phyloP scores from a whole-genome alignment of 2,797 vertebrate species.

The Linurgus olivaceus region DNA sequence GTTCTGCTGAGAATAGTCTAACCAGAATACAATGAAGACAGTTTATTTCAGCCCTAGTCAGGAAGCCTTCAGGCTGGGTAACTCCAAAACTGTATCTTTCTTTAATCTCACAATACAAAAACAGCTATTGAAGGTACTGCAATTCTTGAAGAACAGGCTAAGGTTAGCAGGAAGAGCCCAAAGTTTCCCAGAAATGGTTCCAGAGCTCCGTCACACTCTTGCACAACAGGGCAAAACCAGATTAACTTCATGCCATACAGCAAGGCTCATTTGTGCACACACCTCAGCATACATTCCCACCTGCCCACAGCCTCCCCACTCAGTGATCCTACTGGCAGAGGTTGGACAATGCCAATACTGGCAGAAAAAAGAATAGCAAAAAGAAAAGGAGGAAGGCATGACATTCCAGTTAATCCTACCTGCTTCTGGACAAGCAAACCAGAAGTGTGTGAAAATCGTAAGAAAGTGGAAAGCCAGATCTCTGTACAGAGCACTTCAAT shows the following conservation, averaged over 20 bases:
- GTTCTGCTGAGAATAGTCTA: not conserved
- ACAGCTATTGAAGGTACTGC: not conserved
- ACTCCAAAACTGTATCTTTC: not conserved
- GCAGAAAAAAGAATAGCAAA: not conserved
- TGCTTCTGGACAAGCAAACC: constrained; percentile 51
- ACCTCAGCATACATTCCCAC: not conserved
- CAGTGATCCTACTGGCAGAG: not conserved
- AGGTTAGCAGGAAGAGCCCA: not conserved
- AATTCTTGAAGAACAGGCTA: not conserved
- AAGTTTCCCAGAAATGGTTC: not conserved
- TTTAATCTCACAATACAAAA: not conserved
- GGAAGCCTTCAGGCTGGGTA: not conserved
- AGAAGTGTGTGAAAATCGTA: constrained; percentile 10
- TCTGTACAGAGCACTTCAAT: constrained; percentile 16
- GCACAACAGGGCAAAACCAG: constrained; percentile 36
- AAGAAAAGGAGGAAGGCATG: not conserved
- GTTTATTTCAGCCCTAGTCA: not conserved
- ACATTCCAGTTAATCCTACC: constrained; percentile 55
- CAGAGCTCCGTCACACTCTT: not conserved
- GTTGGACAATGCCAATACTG: not conserved
- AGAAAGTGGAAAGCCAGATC: constrained; percentile 40
- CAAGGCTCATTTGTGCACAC: not conserved
- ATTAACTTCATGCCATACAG: constrained; percentile 21
- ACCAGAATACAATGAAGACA: not conserved
- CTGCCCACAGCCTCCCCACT: not conserved